Percentiles rank a stretch among this genome's conserved stretches.
Conservation (phyloP, 2,888 invertebrate genomes). For the Parnassius mnemosyne region DNA sequence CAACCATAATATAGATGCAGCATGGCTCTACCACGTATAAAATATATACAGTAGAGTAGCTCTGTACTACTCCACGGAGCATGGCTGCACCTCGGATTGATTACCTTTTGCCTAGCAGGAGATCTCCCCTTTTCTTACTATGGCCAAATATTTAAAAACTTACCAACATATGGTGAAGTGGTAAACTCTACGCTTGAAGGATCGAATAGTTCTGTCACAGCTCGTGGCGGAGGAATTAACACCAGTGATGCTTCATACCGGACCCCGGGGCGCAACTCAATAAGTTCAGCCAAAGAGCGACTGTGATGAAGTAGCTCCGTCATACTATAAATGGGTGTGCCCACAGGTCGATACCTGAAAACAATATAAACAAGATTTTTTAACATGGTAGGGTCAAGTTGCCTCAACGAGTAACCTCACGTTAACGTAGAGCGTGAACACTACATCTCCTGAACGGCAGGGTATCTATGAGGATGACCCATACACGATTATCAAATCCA, state of each 20-base stretch:
- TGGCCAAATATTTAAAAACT: constrained; percentile 34
- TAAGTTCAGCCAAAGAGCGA: constrained; percentile 87
- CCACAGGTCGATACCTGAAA: constrained; percentile 88
- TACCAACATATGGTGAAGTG: constrained; percentile 85
- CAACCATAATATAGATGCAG: no score
- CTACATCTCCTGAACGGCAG: no score
- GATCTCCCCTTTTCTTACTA: neutral
- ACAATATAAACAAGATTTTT: neutral
- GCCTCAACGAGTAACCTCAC: no score
- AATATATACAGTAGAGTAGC: no score
- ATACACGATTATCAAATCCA: no score
- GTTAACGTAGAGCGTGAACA: no score
- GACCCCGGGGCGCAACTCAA: constrained; percentile 88
- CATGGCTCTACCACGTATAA: no score
- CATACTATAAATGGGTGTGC: constrained; percentile 90
- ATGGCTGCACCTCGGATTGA: no score
- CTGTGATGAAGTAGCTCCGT: constrained; percentile 92
- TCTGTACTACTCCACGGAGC: no score
- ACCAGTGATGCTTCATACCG: constrained; percentile 91
- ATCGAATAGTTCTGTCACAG: constrained; percentile 88
- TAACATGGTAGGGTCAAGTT: no score
- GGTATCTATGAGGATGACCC: no score
- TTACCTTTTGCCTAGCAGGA: neutral
- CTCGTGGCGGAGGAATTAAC: constrained; percentile 90
- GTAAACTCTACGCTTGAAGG: constrained; percentile 85